Percentiles rank a stretch among this genome's conserved stretches.
Conservation (phyloP, 2,888 invertebrate genomes). For the Carcina quercana region DNA sequence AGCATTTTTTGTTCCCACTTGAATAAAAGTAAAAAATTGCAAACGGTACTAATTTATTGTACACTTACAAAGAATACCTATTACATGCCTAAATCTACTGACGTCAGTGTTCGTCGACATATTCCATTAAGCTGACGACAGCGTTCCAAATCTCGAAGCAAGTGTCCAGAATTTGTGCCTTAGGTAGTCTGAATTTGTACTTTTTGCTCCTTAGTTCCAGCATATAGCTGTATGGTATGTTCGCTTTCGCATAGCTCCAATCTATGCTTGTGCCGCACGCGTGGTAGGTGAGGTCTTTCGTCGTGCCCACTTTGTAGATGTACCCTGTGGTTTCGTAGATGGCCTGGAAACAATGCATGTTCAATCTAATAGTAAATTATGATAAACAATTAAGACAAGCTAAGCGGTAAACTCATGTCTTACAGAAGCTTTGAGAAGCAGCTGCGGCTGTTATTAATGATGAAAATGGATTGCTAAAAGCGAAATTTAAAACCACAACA, state of each 20-base stretch:
- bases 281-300: conserved; percentile 57
- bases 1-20: too few relatives aligned
- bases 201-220: conserved; percentile 53
- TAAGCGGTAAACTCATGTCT: too few relatives aligned
- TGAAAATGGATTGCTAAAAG: too few relatives aligned
- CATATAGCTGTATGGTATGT: conserved; percentile 63
- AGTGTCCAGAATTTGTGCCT: conserved; percentile 48
- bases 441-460: too few relatives aligned
- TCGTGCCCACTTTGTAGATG: conserved; percentile 59
- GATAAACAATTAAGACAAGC: too few relatives aligned
- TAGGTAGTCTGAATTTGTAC: conserved; percentile 49
- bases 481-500: too few relatives aligned
- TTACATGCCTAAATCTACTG: too few relatives aligned
- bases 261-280: conserved; percentile 64
- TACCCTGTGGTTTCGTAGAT: conserved; percentile 50
- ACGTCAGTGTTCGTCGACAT: conserved; percentile 41
- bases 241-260: conserved; percentile 60
- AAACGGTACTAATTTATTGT: too few relatives aligned
- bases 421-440: too few relatives aligned
- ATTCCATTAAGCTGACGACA: conserved; percentile 48
- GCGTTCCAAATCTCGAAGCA: conserved; percentile 52
- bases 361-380: too few relatives aligned
- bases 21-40: too few relatives aligned
- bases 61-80: too few relatives aligned
- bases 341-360: conserved; percentile 38